Conservation (phyloP, 1,140 invertebrate genomes). For the Drosophila eugracilis region DNA sequence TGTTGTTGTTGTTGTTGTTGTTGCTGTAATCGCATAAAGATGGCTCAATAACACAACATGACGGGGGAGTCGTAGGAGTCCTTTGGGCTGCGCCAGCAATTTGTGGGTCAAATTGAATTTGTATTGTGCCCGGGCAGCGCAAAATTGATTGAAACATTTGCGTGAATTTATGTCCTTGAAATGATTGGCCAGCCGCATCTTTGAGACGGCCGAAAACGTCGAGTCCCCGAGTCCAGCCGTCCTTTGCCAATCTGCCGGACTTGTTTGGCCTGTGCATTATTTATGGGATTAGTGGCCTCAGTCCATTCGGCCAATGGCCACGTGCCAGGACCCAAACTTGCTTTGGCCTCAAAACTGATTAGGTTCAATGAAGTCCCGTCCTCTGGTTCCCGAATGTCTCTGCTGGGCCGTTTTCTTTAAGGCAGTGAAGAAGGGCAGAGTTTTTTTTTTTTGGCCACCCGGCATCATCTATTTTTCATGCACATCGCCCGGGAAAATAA, state of each 20-base stretch:
- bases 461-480: constrained; percentile 70
- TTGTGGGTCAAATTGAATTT: constrained; percentile 83
- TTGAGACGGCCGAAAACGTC: constrained; percentile 27
- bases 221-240: neutral
- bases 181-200: constrained; percentile 75
- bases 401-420: constrained; percentile 29
- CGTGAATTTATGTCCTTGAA: constrained; percentile 83
- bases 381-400: constrained; percentile 22
- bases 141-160: constrained; percentile 83
- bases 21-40: constrained; percentile 79
- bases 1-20: constrained; percentile 70
- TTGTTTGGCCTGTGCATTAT: constrained; percentile 62
- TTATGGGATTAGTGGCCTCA: constrained; percentile 76
- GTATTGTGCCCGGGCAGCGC: constrained; percentile 72
- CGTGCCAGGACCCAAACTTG: constrained; percentile 62
- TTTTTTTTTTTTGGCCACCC: neutral
- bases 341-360: constrained; percentile 75
- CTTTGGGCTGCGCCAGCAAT: constrained; percentile 71
- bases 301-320: constrained; percentile 52
- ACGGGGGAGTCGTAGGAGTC: constrained; percentile 7
- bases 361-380: constrained; percentile 72
- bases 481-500: constrained; percentile 65
- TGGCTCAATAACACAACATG: constrained; percentile 78
- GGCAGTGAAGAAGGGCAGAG: neutral
- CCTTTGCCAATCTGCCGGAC: constrained; percentile 31